Conservation (phyloP, 2,797 vertebrate species). For the Harpagifer antarcticus region DNA sequence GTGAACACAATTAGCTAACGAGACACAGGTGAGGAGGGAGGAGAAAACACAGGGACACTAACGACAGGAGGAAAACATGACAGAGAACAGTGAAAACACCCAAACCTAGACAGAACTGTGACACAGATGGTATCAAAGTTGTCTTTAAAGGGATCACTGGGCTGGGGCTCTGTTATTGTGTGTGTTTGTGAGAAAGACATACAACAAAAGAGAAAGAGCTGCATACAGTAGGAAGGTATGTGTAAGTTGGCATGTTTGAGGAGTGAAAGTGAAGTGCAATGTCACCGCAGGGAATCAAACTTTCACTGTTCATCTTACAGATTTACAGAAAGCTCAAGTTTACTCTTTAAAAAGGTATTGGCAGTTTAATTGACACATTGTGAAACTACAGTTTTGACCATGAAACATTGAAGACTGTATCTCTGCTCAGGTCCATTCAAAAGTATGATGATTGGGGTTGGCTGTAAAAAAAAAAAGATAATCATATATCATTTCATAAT, state of each 20-base stretch:
- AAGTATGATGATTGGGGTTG: not conserved
- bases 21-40: too few species aligned
- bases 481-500: slow-evolving; percentile 2
- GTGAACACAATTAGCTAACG: too few species aligned
- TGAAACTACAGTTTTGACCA: not conserved
- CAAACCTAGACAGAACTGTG: too few species aligned
- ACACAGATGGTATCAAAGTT: slow-evolving; percentile 23
- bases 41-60: too few species aligned
- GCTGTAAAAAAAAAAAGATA: not conserved
- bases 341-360: not conserved
- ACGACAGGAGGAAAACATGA: too few species aligned
- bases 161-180: slow-evolving; percentile 1
- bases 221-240: not conserved
- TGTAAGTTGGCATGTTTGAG: not conserved
- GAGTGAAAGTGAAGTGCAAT: not conserved
- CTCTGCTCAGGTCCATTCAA: not conserved
- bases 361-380: not conserved
- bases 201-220: slow-evolving; percentile 1
- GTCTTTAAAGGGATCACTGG: slow-evolving; percentile 26
- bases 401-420: not conserved
- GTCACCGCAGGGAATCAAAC: not conserved
- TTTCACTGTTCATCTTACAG: not conserved
- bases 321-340: not conserved
- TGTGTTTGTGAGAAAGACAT: not conserved
- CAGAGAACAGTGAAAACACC: too few species aligned